Base-by-base conservation (phyloP, 2,797 vertebrate species). In the Sebastes nivosus region DNA sequence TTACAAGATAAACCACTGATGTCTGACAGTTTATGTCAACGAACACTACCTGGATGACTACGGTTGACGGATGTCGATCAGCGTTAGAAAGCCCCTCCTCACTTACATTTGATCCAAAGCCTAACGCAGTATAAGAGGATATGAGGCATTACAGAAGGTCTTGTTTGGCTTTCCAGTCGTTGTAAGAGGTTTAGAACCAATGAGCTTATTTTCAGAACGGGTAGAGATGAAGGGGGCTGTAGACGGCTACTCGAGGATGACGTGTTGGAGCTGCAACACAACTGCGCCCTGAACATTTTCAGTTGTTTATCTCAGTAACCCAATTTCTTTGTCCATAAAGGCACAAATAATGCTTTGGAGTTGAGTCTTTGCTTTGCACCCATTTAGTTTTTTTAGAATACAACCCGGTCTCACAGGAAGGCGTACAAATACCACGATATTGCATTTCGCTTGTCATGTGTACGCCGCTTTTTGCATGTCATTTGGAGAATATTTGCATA, bases 181-280 rank as follows among this genome's bases (percentile, higher is more conserved):
- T 83, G 52, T 89, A 88, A 92, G 86, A 90, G 90, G 83, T 90
- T 92, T 92, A 89, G 36, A 79, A 50, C 8, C 75, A 90, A 90
- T 88, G 80, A 46, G 88, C 88, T 94, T 89, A 88, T 75, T 87
- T 81, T 88, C 42, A 67, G 30, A 73, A 14, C 8, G 11, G 5
- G 16, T 59, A 2, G 54, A 73, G 22, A 61, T 32, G 70, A 29
- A 77, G 22, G 58, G 12, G 12, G 52, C 25, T 59, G 68, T 50
- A 22, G 72, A 72, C 22, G 52, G 69, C 66, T 74, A 67, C 36
- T 64, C 50, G 25, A 38, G 61, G 46, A 38, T 50, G 22, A 61
- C 1, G 11, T 54, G 8, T 34, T 24, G 7, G 6, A 8, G n/a
- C 30, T 34, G 5, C 24, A 68, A 60, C n/a, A 50, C 9, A 50